A percentile compares a stretch with the other conserved stretches of the same genome.
Conservation (phyloP, 2,888 invertebrate genomes). For the Andrena praecox region DNA sequence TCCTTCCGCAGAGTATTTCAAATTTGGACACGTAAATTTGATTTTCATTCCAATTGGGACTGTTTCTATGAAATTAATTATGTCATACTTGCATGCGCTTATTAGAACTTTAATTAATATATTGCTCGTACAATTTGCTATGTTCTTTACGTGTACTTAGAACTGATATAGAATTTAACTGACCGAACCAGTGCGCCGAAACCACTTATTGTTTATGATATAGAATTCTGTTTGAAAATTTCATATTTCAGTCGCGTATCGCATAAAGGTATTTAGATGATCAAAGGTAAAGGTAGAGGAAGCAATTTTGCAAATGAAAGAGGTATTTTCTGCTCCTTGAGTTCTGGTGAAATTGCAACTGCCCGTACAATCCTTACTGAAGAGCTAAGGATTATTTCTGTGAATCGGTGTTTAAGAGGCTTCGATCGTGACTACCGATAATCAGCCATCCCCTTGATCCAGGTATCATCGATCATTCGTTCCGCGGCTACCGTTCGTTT, state of each 20-base stretch:
- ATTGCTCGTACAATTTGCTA: not conserved
- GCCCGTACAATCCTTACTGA: constrained; percentile 27
- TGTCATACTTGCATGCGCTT: too few species aligned
- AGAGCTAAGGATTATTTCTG: constrained; percentile 55
- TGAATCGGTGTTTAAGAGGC: constrained; percentile 48
- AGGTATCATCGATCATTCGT: constrained; percentile 72
- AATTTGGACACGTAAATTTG: too few species aligned
- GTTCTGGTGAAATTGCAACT: constrained; percentile 19
- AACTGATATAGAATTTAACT: constrained; percentile 13
- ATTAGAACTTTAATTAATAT: not conserved
- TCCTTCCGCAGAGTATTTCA: too few species aligned
- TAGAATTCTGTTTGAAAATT: constrained; percentile 12
- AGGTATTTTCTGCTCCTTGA: constrained; percentile 44
- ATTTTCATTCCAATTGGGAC: too few species aligned
- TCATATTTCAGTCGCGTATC: constrained; percentile 20
- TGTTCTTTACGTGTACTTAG: constrained; percentile 2
- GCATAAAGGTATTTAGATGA: constrained; percentile 26
- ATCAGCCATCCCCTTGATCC: constrained; percentile 69
- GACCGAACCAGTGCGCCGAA: too few species aligned
- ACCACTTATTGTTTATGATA: too few species aligned
- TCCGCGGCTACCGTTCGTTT: constrained; percentile 70
- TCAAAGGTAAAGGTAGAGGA: constrained; percentile 20
- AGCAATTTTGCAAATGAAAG: constrained; percentile 21
- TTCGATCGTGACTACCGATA: constrained; percentile 69
- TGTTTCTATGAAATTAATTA: too few species aligned